Conservation (phyloP, 2,113 vertebrate species). For the Megaleporinus macrocephalus region DNA sequence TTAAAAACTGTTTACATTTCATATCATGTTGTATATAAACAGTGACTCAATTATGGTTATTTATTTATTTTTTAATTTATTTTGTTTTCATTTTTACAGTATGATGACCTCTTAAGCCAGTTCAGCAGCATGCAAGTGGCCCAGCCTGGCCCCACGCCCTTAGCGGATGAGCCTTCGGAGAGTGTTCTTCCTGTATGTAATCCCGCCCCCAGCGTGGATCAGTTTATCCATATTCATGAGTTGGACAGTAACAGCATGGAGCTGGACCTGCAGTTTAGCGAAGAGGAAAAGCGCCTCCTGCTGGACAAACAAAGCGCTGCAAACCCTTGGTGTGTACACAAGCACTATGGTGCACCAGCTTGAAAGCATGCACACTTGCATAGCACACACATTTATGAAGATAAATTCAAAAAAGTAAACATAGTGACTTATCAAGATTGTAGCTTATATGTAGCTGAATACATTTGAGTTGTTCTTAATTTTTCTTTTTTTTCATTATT, state of each 20-base stretch:
- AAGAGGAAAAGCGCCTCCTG: constrained; percentile 92
- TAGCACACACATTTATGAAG: not conserved
- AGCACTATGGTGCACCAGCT: too few relatives aligned
- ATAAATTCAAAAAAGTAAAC: too few relatives aligned
- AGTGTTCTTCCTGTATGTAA: constrained; percentile 44
- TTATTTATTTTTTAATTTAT: not conserved
- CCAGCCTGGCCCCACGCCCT: constrained; percentile 86
- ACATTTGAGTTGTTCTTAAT: not conserved
- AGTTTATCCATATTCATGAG: constrained; percentile 98
- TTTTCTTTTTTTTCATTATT: too few relatives aligned
- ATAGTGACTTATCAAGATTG: too few relatives aligned
- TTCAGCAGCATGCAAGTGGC: constrained; percentile 98
- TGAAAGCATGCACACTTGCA: not conserved
- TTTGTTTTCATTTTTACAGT: constrained; percentile 74
- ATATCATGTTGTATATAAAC: too few relatives aligned
- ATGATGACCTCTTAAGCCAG: constrained; percentile 98
- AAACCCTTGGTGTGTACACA: constrained; percentile 89
- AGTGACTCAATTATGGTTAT: too few relatives aligned
- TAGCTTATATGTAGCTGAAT: not conserved
- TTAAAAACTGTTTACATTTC: too few relatives aligned
- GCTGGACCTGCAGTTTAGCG: constrained; percentile 95
- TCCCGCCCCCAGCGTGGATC: constrained; percentile 93
- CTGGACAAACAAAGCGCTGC: constrained; percentile 93
- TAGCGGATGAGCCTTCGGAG: constrained; percentile 79
- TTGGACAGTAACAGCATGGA: constrained; percentile 97